Conservation (phyloP, 2,888 invertebrate genomes). For the Leucania comma region DNA sequence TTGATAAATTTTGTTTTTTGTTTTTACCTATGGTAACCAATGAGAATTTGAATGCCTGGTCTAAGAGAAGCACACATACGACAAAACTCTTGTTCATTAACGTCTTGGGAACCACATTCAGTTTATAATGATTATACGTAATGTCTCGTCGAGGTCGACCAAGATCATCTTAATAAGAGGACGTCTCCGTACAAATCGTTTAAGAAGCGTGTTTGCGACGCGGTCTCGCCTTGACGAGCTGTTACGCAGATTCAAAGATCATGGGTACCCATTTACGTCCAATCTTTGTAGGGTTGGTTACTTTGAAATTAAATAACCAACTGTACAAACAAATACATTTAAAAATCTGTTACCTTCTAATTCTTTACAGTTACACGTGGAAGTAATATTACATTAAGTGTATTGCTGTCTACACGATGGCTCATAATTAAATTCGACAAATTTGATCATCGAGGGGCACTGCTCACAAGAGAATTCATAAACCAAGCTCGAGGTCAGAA, state of each 20-base stretch:
- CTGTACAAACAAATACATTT: background rate
- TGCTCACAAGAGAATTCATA: constrained; percentile 65
- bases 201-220: constrained; percentile 55
- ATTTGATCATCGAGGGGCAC: constrained; percentile 63
- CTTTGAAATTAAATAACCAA: constrained; percentile 19
- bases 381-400: constrained; percentile 50
- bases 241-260: constrained; percentile 40
- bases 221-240: constrained; percentile 48
- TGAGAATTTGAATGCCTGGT: constrained; percentile 3
- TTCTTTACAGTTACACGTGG: constrained; percentile 37
- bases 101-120: constrained; percentile 57
- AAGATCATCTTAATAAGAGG: constrained; percentile 65
- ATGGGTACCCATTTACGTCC: constrained; percentile 42
- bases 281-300: constrained; percentile 14
- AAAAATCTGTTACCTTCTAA: constrained; percentile 27
- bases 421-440: constrained; percentile 69
- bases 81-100: constrained; percentile 51
- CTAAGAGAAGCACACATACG: background rate
- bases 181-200: constrained; percentile 54
- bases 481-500: constrained; percentile 60
- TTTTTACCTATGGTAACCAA: too few species aligned
- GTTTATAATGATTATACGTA: constrained; percentile 58
- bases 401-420: constrained; percentile 52
- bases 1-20: too few species aligned
- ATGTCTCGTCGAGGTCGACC: constrained; percentile 57